Conservation (phyloP, 2,113 vertebrate genomes). For the Calidris pugnax region DNA sequence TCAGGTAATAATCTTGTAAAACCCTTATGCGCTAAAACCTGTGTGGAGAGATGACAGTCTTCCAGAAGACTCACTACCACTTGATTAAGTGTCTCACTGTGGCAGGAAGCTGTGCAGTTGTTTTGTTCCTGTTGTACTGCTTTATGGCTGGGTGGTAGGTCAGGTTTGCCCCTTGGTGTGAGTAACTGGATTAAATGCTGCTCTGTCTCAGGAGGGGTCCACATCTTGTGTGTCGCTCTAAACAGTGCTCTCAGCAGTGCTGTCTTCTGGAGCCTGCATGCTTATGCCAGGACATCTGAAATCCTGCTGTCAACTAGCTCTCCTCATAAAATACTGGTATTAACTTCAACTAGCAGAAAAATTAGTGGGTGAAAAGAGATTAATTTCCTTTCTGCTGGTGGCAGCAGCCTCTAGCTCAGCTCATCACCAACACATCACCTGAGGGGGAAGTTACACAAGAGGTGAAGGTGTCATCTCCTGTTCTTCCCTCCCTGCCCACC, state of each 20-base stretch:
- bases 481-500: neutral
- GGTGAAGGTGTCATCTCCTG: neutral
- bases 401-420: neutral
- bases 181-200: neutral
- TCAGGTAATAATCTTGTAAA: neutral
- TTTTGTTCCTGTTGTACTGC: neutral
- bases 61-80: neutral
- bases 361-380: neutral
- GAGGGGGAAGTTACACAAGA: neutral
- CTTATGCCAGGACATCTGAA: neutral
- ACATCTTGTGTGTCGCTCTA: rapidly evolving
- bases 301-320: neutral
- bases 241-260: neutral
- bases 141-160: neutral
- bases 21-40: neutral
- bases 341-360: neutral
- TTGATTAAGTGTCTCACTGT: neutral
- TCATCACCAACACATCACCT: neutral
- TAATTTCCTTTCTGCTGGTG: neutral
- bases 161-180: neutral
- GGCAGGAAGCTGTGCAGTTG: neutral
- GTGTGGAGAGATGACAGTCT: neutral
- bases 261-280: neutral
- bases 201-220: neutral
- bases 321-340: neutral